Conservation (phyloP, 2,888 invertebrate species). For the Drosophila mimica region DNA sequence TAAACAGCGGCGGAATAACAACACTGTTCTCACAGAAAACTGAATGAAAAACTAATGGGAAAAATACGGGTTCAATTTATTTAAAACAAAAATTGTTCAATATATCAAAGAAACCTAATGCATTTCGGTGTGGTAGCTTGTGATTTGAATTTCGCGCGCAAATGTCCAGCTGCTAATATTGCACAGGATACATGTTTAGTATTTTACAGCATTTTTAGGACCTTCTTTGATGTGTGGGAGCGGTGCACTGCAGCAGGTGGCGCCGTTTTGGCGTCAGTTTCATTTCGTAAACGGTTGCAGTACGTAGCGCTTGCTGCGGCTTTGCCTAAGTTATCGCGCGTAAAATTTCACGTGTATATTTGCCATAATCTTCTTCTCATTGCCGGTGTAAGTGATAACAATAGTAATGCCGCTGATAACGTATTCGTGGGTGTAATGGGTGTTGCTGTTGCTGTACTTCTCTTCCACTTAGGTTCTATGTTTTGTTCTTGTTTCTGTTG, state of each 20-base stretch:
- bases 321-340: conserved; percentile 47
- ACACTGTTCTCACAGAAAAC: background rate
- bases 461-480: background rate
- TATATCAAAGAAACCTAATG: background rate
- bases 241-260: conserved; percentile 61
- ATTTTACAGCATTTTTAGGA: conserved; percentile 44
- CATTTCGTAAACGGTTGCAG: conserved; percentile 46
- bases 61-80: background rate
- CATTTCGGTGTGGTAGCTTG: background rate
- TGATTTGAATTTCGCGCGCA: conserved; percentile 27
- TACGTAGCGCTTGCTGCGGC: conserved; percentile 13
- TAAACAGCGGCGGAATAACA: background rate
- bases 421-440: conserved; percentile 29
- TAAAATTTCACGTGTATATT: conserved; percentile 39
- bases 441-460: conserved; percentile 12
- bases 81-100: background rate
- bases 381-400: conserved; percentile 56
- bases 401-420: conserved; percentile 46
- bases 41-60: background rate
- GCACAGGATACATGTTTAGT: conserved; percentile 38
- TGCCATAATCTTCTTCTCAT: conserved; percentile 19
- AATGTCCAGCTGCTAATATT: background rate
- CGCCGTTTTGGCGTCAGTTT: conserved; percentile 61
- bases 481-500: conserved; percentile 1
- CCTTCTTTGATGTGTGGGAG: background rate